Evolutionary conservation across 2,888 invertebrate genomes (phyloP).

Genomic region (Calameuta pallipes): DNA sequence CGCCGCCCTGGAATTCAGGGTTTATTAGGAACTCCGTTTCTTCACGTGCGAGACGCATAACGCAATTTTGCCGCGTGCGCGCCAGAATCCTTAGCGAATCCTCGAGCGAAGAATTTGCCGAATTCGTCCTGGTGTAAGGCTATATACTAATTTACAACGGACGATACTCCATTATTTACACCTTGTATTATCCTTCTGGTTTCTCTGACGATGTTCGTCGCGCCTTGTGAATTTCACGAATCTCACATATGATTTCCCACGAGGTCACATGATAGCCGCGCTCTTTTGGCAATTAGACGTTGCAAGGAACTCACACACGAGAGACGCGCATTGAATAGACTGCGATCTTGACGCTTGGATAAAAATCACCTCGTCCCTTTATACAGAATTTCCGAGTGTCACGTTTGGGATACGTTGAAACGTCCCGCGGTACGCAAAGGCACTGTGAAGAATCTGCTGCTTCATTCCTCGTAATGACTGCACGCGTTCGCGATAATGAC

Average conservation of each 20-base stretch:
- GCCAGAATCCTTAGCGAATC: neutral
- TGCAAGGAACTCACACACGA: neutral
- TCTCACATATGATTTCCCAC: neutral
- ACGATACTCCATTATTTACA: neutral
- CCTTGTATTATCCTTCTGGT: neutral
- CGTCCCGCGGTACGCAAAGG: neutral
- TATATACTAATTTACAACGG: neutral
- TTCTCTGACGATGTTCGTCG: neutral
- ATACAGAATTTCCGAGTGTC: neutral
- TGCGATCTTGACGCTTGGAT: neutral
- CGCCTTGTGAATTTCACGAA: neutral
- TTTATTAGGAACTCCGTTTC: conserved; percentile 8
- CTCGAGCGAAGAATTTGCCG: neutral
- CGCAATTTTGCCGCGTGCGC: neutral
- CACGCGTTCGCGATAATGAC: conserved; percentile 13
- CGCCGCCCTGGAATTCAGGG: conserved; percentile 4
- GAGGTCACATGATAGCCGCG: neutral
- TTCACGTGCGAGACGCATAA: neutral
- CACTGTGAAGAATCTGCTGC: conserved; percentile 17
- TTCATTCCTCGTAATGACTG: conserved; percentile 34
- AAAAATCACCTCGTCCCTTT: neutral
- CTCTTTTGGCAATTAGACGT: neutral
- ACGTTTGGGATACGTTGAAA: neutral
- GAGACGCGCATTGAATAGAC: neutral
- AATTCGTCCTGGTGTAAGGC: neutral